A percentile compares a stretch with the other conserved stretches of the same genome.
Conservation (phyloP, 1,140 invertebrate genomes). For the Neuroterus valhalla region DNA sequence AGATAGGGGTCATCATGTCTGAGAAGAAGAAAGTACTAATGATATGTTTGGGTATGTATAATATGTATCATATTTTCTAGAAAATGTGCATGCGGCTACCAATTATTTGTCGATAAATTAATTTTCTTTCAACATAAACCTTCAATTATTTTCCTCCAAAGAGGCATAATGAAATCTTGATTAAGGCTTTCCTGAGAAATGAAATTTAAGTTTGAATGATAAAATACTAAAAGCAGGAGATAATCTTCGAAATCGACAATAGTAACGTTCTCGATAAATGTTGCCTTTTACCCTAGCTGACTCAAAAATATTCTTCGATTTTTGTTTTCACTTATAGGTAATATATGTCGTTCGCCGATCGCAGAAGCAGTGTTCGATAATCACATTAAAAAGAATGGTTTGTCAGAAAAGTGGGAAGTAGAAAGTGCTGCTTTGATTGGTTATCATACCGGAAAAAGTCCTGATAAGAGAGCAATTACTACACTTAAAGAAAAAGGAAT, state of each 20-base stretch:
- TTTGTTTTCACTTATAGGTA: constrained; percentile 78
- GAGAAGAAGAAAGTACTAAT: constrained; percentile 72
- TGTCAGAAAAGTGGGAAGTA: constrained; percentile 83
- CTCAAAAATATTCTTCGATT: neutral
- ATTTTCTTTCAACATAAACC: too few species aligned
- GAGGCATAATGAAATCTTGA: too few species aligned
- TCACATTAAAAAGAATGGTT: constrained; percentile 78
- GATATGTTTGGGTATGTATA: constrained; percentile 75
- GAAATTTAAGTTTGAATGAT: too few species aligned
- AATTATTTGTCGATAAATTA: too few species aligned
- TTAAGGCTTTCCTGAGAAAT: too few species aligned
- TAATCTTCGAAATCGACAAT: too few species aligned
- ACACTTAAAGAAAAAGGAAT: constrained; percentile 82
- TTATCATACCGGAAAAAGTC: constrained; percentile 89
- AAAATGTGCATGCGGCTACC: too few species aligned
- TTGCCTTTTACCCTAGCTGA: too few species aligned
- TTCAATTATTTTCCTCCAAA: too few species aligned
- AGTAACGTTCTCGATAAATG: too few species aligned
- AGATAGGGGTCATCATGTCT: constrained; percentile 43
- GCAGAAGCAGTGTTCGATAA: constrained; percentile 93
- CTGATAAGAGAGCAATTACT: constrained; percentile 85
- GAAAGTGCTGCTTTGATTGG: constrained; percentile 91
- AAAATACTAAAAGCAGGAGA: too few species aligned
- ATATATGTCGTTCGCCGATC: constrained; percentile 96
- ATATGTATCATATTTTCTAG: constrained; percentile 23